Evolutionary conservation across 2,888 invertebrate species (phyloP), one percentile per base, ranked within the genome.

Genomic region (Empis livida): DNA sequence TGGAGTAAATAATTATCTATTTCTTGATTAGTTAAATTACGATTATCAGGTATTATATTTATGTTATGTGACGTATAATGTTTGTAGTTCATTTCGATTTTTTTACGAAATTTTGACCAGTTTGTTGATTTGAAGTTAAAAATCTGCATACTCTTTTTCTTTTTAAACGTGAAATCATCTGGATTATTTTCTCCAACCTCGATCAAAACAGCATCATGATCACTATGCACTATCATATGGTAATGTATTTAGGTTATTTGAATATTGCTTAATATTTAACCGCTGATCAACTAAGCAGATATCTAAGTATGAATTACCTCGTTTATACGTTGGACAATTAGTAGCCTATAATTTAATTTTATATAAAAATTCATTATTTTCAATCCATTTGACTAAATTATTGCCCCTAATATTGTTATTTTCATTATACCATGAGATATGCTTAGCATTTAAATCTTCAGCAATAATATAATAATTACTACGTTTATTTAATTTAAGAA

Each of bases 371-470:
- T 44, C 13, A 10, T 47, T 31, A 8, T 37, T 14, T 27, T 40
- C 38, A n/a, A 49, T 10, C 49, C 46, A 49, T 9, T 10, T 16
- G 10, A 37, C 11, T 32, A n/a, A n/a, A 14, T 32, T 31, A 38
- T 2, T 41, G 11, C 49, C 45, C 11, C 45, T 42, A 9, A 43
- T 42, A 43, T 46, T 49, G 13, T 39, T 42, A 10, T 8, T 27
- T 13, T 31, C 16, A 39, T 49, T 49, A 20, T 15, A 17, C 46
- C 49, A 49, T n/a, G n/a, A n/a, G n/a, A n/a, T n/a, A n/a, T 2
- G 49, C 15, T 32, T 35, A 3, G 49, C 46, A 39, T 46, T 49
- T 17, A 46, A 39, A 37, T 49, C 44, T 9, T 44, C 49, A 11
- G 44, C 49, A 16, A 49, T 8, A 11, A 49, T 14, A 37, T 46